Evolutionary conservation across 2,797 vertebrate genomes (phyloP).

Genomic region (Monodelphis domestica): DNA sequence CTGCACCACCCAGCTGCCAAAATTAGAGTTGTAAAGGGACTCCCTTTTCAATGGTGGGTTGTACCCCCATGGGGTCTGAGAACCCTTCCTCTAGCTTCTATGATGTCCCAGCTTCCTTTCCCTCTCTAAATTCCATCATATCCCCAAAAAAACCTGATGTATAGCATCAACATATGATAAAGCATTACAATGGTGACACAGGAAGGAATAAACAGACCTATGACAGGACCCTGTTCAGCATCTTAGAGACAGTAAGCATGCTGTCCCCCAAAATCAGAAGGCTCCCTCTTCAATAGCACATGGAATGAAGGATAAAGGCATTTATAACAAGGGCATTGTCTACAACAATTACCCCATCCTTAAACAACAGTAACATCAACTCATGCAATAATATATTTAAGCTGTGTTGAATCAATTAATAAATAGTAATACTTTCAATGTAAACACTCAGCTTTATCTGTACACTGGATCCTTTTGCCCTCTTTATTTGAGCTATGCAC

Average conservation of each 20-base stretch:
- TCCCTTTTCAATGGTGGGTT: not conserved
- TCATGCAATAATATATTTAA: constrained; percentile 37
- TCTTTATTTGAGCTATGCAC: constrained; percentile 77
- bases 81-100: not conserved
- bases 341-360: constrained; percentile 59
- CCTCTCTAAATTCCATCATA: not conserved
- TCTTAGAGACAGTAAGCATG: not conserved
- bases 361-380: constrained; percentile 47
- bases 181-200: not conserved
- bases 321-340: constrained; percentile 58
- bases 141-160: not conserved
- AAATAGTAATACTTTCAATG: constrained; percentile 67
- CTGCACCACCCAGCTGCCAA: too few species aligned
- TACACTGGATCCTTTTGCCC: constrained; percentile 65
- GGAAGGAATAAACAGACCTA: not conserved
- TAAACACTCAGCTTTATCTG: constrained; percentile 66
- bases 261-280: constrained; percentile 28
- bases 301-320: constrained; percentile 22
- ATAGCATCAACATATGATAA: not conserved
- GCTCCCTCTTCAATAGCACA: not conserved
- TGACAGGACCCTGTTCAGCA: not conserved
- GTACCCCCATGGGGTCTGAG: not conserved
- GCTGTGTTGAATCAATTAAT: constrained; percentile 65
- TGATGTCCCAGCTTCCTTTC: not conserved
- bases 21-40: not conserved